Evolutionary conservation across 2,797 vertebrate species (phyloP), one percentile per base, ranked within the genome.

Genomic region (Eleutherodactylus coqui): DNA sequence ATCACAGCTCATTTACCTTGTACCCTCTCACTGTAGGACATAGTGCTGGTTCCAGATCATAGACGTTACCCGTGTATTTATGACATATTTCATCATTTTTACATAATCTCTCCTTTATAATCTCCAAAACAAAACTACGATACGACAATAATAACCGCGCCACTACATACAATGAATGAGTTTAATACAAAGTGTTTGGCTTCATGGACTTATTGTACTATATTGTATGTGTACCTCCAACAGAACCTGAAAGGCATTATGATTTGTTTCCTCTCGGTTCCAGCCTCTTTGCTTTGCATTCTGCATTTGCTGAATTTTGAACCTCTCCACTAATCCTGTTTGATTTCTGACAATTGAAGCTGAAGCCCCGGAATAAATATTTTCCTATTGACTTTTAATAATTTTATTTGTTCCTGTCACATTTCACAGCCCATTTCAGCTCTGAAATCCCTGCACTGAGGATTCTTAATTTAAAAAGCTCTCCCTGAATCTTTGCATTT

Each of bases 331-430:
- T 73, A 73, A 76, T 81, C 34, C 55, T 81, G 34, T 81, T 81
- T 81, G 43, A 67, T 47, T 45, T 55, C 34, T 60, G 62, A 62
- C 79, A 36, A 47, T 62, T 45, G 34, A 45, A 67, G 79, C 79
- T 41, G 79, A 81, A 67, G 49, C 41, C n/a, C 60, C 21, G 79
- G 32, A 51, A 47, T 32, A 53, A 67, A 67, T 38, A 34, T n/a
- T 72, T 82, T 49, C 49, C 41, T 43, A 21, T 72, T 82, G 80
- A 49, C 43, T 53, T 43, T 75, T 75, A 75, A 83, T 73, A 10
- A 75, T 75, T 60, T 75, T 60, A 19, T 41, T 55, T 41, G 55
- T 72, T 55, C 24, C 69, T 53, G 72, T 8, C 69, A 41, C 36
- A 72, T 58, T 53, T 41, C 36, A 75, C 36, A 34, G 53, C 29